These are phyloP conservation scores for Saxidomus purpurata DNA, from an alignment of 1,140 invertebrate species.

Conservation along the genomic window DNA sequence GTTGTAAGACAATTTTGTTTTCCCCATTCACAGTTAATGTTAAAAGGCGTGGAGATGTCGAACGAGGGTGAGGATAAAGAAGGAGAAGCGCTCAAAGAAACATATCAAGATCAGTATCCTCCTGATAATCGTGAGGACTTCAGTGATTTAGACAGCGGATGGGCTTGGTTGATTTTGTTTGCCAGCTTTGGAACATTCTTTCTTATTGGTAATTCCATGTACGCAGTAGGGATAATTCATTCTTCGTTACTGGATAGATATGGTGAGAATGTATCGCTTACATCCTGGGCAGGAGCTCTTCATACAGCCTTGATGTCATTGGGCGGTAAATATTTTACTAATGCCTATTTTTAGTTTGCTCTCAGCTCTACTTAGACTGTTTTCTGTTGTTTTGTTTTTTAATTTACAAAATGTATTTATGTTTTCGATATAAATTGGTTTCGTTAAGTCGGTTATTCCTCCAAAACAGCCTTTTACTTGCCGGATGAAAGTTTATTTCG, in stretches of 20 bases:
- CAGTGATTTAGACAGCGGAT: constrained; percentile 22
- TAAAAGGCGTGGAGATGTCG: too few relatives aligned
- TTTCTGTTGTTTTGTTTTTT: too few relatives aligned
- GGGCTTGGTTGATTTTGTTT: constrained; percentile 32
- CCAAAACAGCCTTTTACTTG: too few relatives aligned
- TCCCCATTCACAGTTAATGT: too few relatives aligned
- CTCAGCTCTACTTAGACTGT: too few relatives aligned
- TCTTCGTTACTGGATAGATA: constrained; percentile 10
- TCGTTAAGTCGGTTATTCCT: too few relatives aligned
- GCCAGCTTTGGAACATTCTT: constrained; percentile 27
- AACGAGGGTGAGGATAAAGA: neutral
- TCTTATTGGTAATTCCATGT: constrained; percentile 6
- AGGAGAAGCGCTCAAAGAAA: neutral
- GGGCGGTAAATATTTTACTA: neutral
- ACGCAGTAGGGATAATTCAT: constrained; percentile 43
- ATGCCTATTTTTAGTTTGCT: too few relatives aligned
- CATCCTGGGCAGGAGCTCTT: constrained; percentile 47
- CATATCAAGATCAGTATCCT: neutral
- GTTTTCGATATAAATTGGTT: too few relatives aligned
- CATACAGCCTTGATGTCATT: constrained; percentile 29
- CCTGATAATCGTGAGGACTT: neutral
- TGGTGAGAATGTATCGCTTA: constrained; percentile 3
- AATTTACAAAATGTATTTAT: too few relatives aligned
- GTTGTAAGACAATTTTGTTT: too few relatives aligned
- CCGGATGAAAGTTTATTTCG: too few relatives aligned